phyloP scores from a whole-genome alignment of 2,888 invertebrate genomes.

The Abrostola triplasia region DNA sequence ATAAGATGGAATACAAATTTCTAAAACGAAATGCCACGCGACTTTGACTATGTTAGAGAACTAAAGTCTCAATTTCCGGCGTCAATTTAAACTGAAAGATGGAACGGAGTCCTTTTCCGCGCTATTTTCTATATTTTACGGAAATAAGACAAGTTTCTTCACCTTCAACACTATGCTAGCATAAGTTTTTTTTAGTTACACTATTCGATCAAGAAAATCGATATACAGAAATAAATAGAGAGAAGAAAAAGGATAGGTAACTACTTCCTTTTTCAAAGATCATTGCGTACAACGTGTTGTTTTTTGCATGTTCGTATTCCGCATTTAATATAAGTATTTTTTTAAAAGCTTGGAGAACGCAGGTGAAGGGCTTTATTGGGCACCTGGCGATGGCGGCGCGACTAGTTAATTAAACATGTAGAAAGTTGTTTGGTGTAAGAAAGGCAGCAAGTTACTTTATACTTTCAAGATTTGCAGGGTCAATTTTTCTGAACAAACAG shows the following conservation, averaged over 20 bases:
- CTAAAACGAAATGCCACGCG: slow-evolving; percentile 7
- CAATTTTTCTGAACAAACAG: background rate
- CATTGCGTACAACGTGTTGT: background rate
- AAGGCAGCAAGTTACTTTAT: slow-evolving; percentile 33
- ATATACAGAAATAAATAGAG: no score
- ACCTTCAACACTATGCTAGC: background rate
- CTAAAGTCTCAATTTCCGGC: slow-evolving; percentile 19
- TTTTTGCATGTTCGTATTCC: slow-evolving; percentile 19
- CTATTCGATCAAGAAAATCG: no score
- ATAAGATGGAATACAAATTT: slow-evolving; percentile 3
- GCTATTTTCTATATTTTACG: slow-evolving; percentile 4
- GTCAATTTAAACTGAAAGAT: slow-evolving; percentile 12
- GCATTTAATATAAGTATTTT: slow-evolving; percentile 20
- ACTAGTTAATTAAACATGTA: slow-evolving; percentile 45
- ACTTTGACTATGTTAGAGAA: slow-evolving; percentile 15
- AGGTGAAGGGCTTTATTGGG: slow-evolving; percentile 50
- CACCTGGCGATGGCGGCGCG: slow-evolving; percentile 27
- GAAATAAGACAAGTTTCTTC: background rate
- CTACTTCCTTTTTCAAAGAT: no score
- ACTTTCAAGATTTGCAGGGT: slow-evolving; percentile 16
- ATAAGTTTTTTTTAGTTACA: background rate
- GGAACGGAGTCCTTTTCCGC: background rate
- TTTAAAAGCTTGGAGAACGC: slow-evolving; percentile 29
- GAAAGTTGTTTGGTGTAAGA: slow-evolving; percentile 49
- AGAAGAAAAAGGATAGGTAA: no score